Conservation (phyloP, 2,113 vertebrate species). For the Bostrychus sinensis region DNA sequence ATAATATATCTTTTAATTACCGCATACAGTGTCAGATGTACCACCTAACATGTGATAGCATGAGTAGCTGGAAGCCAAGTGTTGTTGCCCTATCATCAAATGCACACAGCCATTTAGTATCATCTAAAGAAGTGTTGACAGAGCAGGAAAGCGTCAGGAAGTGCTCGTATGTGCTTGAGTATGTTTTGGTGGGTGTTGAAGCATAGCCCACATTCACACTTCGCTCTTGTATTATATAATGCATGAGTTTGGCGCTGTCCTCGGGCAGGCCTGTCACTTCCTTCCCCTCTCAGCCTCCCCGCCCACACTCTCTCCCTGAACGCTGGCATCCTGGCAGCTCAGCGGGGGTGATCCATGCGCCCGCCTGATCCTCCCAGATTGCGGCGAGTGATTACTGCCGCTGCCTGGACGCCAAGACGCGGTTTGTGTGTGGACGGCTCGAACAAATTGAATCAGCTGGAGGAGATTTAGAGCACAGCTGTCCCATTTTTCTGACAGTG, state of each 20-base stretch:
- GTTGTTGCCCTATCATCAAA: conserved; percentile 3
- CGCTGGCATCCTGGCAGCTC: conserved; percentile 48
- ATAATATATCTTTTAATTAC: not conserved
- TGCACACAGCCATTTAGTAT: conserved; percentile 7
- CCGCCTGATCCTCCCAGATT: conserved; percentile 76
- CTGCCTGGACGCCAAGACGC: conserved; percentile 57
- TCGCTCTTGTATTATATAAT: conserved; percentile 29
- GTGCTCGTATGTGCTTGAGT: conserved; percentile 5
- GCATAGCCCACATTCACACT: conserved; percentile 6
- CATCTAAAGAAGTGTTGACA: conserved; percentile 11
- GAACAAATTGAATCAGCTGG: conserved; percentile 80
- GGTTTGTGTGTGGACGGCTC: conserved; percentile 67
- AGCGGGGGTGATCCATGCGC: conserved; percentile 59
- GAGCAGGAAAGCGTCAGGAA: conserved; percentile 13
- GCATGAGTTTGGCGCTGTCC: conserved; percentile 19
- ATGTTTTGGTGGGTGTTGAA: not conserved
- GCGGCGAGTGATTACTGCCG: conserved; percentile 74
- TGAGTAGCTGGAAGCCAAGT: not conserved
- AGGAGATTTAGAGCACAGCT: conserved; percentile 79
- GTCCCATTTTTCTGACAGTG: conserved; percentile 65
- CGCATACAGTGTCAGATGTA: not conserved
- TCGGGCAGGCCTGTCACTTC: conserved; percentile 35
- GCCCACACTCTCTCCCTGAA: conserved; percentile 7
- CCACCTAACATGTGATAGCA: not conserved
- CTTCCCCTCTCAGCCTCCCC: conserved; percentile 6